Evolutionary conservation across 2,888 invertebrate genomes (phyloP), one percentile per base, ranked within the genome.

Genomic region (Hartigia nigra): DNA sequence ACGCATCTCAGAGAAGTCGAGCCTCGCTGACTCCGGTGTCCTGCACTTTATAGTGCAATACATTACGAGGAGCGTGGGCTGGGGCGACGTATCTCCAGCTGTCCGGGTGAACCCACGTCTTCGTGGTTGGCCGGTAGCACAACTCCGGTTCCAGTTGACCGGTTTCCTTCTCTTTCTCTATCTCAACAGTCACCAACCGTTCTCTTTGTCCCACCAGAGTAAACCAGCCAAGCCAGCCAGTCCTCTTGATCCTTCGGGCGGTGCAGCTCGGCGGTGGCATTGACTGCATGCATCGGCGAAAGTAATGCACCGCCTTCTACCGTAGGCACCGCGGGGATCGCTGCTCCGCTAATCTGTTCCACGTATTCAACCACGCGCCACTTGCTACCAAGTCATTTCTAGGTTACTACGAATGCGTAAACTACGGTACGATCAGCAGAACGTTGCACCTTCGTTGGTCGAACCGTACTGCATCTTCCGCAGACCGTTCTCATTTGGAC

Each of bases 131-230:
- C 69, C 87, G 83, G 87, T 87, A 87, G 87, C 87, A 84, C 84
- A 85, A 87, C 83, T 85, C 85, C 82, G 84, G 87, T 88, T 88
- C 83, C 86, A 87, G 88, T 86, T 86, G 88, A 88, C 84, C 85
- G 87, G 88, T 83, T 81, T 76, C 79, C 80, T 79, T 70, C 78
- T 77, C 79, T 74, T 23, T 55, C 55, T 55, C 55, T 23, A 55
- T 70, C 77, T 23, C 5, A 35, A 34, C 35, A 23, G n/a, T 36
- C 34, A 23, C 77, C 31, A 55, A 69, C 55, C 77, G 74, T 12
- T 1, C 32, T 32, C 74, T 74, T 14, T 34, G 23, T 74, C 23
- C 74, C 32, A 23, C 9, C 34, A 32, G 74, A 74, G 74, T 74
- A 32, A 32, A 34, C 14, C 75, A 34, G 35, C 75, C 37, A 23